phyloP scores from a whole-genome alignment of 2,113 vertebrate species.

The Symphodus melops region DNA sequence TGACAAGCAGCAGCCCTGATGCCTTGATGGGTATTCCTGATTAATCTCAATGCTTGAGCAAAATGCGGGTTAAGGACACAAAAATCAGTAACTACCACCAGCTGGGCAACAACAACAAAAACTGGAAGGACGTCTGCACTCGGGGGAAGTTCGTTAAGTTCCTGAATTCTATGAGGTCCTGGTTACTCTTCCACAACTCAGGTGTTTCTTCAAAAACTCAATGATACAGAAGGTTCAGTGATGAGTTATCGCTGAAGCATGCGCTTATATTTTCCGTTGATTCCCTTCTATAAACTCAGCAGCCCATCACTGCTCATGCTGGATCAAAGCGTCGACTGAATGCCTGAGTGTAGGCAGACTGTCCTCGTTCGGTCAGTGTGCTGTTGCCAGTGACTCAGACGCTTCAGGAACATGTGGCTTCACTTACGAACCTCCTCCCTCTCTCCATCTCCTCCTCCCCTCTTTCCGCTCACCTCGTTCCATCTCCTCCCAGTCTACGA shows the following conservation, averaged over 20 bases:
- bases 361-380: constrained; percentile 59
- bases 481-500: constrained; percentile 57
- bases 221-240: constrained; percentile 2
- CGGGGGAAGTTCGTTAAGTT: background rate
- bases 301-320: constrained; percentile 38
- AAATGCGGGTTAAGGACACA: background rate
- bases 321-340: constrained; percentile 30
- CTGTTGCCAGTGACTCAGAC: constrained; percentile 64
- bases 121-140: background rate
- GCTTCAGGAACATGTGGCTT: constrained; percentile 82
- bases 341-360: constrained; percentile 42
- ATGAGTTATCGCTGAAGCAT: background rate
- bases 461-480: constrained; percentile 70
- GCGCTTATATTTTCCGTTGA: constrained; percentile 25
- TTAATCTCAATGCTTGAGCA: background rate
- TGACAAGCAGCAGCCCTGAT: no score
- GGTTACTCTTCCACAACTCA: background rate
- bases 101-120: background rate
- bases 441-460: constrained; percentile 45
- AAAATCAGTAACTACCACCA: background rate
- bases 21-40: no score
- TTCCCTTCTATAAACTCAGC: constrained; percentile 10
- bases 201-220: background rate
- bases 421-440: constrained; percentile 77
- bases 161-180: background rate